phyloP scores from a whole-genome alignment of 2,797 vertebrate genomes.

The Rallus crepitans region DNA sequence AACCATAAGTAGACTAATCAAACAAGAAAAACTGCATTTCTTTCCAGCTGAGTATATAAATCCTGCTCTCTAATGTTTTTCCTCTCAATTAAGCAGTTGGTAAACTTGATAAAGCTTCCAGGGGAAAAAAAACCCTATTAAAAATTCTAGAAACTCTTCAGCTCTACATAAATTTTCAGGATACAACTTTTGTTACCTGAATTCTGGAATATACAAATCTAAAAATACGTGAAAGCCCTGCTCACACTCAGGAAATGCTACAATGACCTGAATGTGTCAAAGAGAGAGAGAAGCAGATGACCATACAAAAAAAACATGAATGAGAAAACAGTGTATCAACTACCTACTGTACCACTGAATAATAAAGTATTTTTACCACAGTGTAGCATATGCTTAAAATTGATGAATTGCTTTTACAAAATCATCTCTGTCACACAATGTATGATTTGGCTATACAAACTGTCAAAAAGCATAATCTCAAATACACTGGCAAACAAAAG shows the following conservation, averaged over 20 bases:
- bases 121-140: neutral
- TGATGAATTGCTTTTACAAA: neutral
- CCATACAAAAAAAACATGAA: neutral
- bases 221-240: neutral
- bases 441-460: neutral
- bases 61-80: neutral
- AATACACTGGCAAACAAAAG: neutral
- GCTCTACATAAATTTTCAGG: neutral
- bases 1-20: neutral
- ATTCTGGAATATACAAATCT: neutral
- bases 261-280: slow-evolving; percentile 53
- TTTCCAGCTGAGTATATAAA: slow-evolving; percentile 30
- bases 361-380: neutral
- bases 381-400: neutral
- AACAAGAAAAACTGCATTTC: slow-evolving; percentile 24
- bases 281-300: neutral
- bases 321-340: neutral
- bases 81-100: neutral
- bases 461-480: neutral
- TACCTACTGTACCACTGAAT: neutral
- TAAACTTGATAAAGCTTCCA: neutral
- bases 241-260: neutral
- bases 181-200: neutral
- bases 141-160: neutral
- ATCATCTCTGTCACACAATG: neutral